Conservation (phyloP, 2,888 invertebrate genomes). For the Sialis fuliginosa region DNA sequence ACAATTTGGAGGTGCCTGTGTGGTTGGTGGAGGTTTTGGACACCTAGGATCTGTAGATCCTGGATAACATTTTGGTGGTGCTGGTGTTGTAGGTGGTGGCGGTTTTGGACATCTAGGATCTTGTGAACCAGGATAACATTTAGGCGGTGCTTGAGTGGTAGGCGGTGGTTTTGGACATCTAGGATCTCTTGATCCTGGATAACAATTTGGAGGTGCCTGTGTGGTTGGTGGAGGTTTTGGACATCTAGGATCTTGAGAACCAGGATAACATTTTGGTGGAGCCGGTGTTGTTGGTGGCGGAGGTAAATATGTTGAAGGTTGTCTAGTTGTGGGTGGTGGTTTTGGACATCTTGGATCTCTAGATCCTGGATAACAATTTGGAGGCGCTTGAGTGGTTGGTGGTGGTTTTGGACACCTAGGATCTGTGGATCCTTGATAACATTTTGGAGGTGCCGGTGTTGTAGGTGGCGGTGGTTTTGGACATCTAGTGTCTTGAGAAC, state of each 20-base stretch:
- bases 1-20: conserved; percentile 12
- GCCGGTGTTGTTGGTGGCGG: conserved; percentile 12
- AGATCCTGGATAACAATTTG: conserved; percentile 4
- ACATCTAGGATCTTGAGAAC: too few relatives aligned
- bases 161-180: conserved; percentile 5
- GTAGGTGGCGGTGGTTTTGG: conserved; percentile 11
- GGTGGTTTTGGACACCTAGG: conserved; percentile 9
- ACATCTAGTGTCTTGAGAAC: conserved; percentile 17
- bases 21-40: conserved; percentile 12
- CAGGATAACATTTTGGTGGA: conserved; percentile 9
- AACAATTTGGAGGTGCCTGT: too few relatives aligned
- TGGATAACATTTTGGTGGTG: conserved; percentile 13
- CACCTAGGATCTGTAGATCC: conserved; percentile 18
- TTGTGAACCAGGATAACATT: conserved; percentile 20
- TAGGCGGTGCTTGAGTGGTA: conserved; percentile 12
- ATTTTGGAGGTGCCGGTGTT: conserved; percentile 11
- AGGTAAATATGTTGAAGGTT: too few relatives aligned
- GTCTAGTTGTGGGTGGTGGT: too few relatives aligned
- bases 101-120: conserved; percentile 21
- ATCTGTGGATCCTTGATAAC: conserved; percentile 15
- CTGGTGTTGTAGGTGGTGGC: conserved; percentile 15
- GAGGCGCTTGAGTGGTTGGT: conserved; percentile 6
- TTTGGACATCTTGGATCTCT: conserved; percentile 16
- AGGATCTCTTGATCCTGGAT: too few relatives aligned
- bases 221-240: too few relatives aligned